Percentiles rank a stretch among this genome's conserved stretches.
Conservation (phyloP, 37 sponge, comb jelly and placozoan species). For the Sycon ciliatum region DNA sequence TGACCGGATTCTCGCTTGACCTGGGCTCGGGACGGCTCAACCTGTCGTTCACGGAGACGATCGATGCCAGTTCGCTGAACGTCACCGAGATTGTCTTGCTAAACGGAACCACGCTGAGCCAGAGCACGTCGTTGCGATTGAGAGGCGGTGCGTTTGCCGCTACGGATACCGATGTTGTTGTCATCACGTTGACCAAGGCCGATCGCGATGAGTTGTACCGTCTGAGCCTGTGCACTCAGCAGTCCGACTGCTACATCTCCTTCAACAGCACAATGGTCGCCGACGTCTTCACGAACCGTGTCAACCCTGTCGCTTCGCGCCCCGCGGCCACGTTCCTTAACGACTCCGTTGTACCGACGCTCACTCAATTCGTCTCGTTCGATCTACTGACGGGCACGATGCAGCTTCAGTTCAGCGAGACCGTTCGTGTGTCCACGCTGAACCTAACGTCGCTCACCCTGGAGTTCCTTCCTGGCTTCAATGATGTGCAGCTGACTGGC, state of each 20-base stretch:
- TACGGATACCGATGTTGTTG: neutral
- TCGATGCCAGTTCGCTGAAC: constrained; percentile 5
- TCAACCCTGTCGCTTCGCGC: neutral
- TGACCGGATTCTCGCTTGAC: constrained; percentile 52
- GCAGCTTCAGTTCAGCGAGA: constrained; percentile 58
- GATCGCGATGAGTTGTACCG: neutral
- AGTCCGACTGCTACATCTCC: neutral
- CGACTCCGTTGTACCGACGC: neutral
- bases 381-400: constrained; percentile 47
- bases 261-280: neutral
- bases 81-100: neutral
- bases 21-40: constrained; percentile 60
- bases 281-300: neutral
- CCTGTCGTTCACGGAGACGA: constrained; percentile 74
- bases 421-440: constrained; percentile 42
- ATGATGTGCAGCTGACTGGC: constrained; percentile 22
- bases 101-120: neutral
- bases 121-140: neutral
- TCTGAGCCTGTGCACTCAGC: neutral
- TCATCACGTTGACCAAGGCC: neutral
- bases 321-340: neutral
- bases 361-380: constrained; percentile 17
- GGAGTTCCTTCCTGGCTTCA: constrained; percentile 39
- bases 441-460: constrained; percentile 44
- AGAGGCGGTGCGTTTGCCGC: neutral